A percentile compares a stretch with the other conserved stretches of the same genome.
These are phyloP conservation scores for Zootoca vivipara DNA, from an alignment of 2,113 vertebrate species.

Conservation along the genomic window DNA sequence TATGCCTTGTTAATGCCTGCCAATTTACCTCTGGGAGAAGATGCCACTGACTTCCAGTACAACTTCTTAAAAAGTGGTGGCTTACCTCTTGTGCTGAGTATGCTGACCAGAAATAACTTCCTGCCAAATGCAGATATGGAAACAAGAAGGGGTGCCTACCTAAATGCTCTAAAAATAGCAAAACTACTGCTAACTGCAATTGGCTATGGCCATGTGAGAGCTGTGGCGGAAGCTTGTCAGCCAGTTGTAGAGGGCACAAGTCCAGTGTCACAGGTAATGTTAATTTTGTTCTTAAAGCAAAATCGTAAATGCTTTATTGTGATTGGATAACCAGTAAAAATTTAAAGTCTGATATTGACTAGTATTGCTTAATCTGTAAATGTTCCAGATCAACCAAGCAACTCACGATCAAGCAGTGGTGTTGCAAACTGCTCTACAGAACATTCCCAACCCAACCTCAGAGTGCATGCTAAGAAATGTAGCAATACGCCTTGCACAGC, in stretches of 20 bases:
- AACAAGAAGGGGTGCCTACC: constrained; percentile 95
- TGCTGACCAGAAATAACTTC: constrained; percentile 99
- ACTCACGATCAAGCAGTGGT: constrained; percentile 98
- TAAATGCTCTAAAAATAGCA: constrained; percentile 97
- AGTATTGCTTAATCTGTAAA: not conserved
- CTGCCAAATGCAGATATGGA: constrained; percentile 98
- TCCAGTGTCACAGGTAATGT: constrained; percentile 90
- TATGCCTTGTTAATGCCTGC: constrained; percentile 99
- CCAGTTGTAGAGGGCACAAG: constrained; percentile 91
- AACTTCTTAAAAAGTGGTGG: constrained; percentile 98
- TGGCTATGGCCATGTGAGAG: constrained; percentile 95
- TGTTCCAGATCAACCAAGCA: constrained; percentile 90
- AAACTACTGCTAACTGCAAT: constrained; percentile 97
- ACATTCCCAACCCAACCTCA: constrained; percentile 98
- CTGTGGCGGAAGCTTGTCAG: constrained; percentile 97
- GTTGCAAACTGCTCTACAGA: constrained; percentile 96
- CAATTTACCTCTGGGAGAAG: constrained; percentile 94
- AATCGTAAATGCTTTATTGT: not conserved
- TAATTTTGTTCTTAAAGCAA: not conserved
- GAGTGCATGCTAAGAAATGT: constrained; percentile 99
- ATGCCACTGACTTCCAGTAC: constrained; percentile 97
- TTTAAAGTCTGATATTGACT: not conserved
- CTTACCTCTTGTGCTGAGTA: constrained; percentile 94
- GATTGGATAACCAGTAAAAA: not conserved
- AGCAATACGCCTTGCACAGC: constrained; percentile 97